phyloP scores from a whole-genome alignment of 1,140 invertebrate genomes.

The honey bee (Apis mellifera) region DNA sequence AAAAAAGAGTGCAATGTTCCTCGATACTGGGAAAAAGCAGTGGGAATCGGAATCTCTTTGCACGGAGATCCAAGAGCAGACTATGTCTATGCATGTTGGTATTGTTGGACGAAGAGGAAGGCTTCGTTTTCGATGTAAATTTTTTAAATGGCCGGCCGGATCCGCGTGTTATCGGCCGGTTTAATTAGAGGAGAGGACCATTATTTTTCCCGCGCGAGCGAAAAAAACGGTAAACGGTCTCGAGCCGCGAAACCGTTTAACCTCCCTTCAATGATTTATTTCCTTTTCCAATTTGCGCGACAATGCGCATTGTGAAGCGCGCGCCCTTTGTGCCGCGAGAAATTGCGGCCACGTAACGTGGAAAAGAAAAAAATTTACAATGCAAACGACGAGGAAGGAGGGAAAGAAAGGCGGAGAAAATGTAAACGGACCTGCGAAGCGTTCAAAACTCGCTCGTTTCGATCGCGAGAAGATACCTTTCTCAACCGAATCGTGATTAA shows the following conservation, averaged over 20 bases:
- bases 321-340: background rate
- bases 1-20: no score
- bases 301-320: background rate
- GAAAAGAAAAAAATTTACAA: background rate
- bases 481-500: no score
- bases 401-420: no score
- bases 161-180: conserved; percentile 41
- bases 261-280: conserved; percentile 49
- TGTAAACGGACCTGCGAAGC: no score
- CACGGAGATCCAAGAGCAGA: no score
- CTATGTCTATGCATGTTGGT: no score
- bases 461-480: no score
- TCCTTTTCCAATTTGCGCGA: conserved; percentile 37
- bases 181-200: conserved; percentile 34
- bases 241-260: conserved; percentile 43
- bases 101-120: background rate
- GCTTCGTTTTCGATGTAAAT: conserved; percentile 50
- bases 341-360: conserved; percentile 24
- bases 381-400: background rate
- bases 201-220: conserved; percentile 1
- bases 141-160: conserved; percentile 40
- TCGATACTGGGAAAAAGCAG: background rate
- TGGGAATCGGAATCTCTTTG: no score
- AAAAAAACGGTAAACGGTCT: conserved; percentile 23
- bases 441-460: no score